A percentile compares a stretch with the other conserved stretches of the same genome.
Evolutionary conservation across 2,113 vertebrate species (phyloP).

Genomic region (Sturnus vulgaris): DNA sequence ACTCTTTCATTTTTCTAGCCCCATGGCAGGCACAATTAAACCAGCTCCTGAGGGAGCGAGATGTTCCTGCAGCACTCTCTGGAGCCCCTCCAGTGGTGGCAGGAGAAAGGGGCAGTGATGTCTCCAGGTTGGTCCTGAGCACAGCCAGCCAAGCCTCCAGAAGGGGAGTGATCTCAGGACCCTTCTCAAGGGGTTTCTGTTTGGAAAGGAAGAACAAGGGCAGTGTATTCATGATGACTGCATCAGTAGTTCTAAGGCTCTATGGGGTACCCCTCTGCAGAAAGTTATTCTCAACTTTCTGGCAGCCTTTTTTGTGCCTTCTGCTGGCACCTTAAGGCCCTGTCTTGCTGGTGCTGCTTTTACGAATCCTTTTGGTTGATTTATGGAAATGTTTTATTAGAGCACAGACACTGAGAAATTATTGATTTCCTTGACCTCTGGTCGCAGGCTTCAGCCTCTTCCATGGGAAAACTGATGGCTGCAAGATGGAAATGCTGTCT

Average conservation of each 20-base stretch:
- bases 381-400: neutral
- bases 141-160: neutral
- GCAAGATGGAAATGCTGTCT: neutral
- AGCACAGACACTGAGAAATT: neutral
- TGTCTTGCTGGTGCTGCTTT: neutral
- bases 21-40: neutral
- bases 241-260: neutral
- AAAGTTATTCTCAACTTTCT: neutral
- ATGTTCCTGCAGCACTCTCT: rapidly evolving
- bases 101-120: neutral
- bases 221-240: neutral
- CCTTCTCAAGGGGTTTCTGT: neutral
- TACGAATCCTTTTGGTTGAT: neutral
- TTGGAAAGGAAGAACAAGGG: neutral
- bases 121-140: neutral
- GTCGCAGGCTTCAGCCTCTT: neutral
- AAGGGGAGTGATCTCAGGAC: neutral
- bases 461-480: neutral
- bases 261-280: neutral
- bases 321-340: neutral
- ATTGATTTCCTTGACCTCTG: neutral
- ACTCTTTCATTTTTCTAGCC: neutral
- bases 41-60: neutral
- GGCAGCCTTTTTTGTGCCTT: neutral
- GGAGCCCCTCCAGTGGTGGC: neutral